Evolutionary conservation across 2,888 invertebrate genomes (phyloP).

Genomic region (Azorinus chamasolen): DNA sequence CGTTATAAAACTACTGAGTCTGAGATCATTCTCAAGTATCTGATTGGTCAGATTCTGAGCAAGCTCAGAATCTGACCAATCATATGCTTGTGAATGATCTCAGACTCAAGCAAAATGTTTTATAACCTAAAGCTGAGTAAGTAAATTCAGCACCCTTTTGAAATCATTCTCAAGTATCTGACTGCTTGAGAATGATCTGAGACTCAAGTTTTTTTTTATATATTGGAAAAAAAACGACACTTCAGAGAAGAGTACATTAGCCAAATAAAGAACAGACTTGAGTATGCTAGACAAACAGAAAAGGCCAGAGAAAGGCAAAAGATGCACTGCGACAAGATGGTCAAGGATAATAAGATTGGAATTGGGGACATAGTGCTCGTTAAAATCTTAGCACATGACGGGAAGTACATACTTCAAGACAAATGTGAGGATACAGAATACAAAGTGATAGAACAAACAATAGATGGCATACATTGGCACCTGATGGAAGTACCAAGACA

Average conservation of each 20-base stretch:
- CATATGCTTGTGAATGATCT: too few relatives aligned
- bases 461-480: not conserved
- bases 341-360: not conserved
- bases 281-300: slow-evolving; percentile 2
- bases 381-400: slow-evolving; percentile 2
- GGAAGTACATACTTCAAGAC: slow-evolving; percentile 8
- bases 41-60: too few relatives aligned
- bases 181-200: too few relatives aligned
- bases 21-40: too few relatives aligned
- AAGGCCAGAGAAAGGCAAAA: slow-evolving; percentile 8
- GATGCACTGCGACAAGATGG: not conserved
- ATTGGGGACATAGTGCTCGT: slow-evolving; percentile 7
- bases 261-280: slow-evolving; percentile 14
- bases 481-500: slow-evolving; percentile 1
- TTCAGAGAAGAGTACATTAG: slow-evolving; percentile 18
- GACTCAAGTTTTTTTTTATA: too few relatives aligned
- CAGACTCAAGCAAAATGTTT: too few relatives aligned
- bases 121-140: too few relatives aligned
- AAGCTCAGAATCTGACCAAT: too few relatives aligned
- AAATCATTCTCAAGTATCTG: too few relatives aligned
- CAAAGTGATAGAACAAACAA: slow-evolving; percentile 2
- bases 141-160: too few relatives aligned
- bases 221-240: too few relatives aligned
- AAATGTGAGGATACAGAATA: slow-evolving; percentile 4
- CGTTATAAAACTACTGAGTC: too few relatives aligned